phyloP scores from a whole-genome alignment of 1,140 invertebrate species.

The Drosophila watanabei region DNA sequence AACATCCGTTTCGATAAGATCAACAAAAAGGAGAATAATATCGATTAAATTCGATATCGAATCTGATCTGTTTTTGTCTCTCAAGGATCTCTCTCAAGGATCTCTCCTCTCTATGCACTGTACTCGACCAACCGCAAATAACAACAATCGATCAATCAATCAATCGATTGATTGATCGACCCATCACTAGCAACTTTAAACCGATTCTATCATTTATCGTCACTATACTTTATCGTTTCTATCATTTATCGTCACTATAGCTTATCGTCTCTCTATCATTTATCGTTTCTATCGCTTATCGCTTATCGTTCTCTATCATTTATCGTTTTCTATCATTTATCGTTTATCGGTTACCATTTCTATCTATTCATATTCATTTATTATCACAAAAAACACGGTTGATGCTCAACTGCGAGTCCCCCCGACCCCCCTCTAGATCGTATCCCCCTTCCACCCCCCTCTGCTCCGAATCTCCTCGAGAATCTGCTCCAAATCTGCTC shows the following conservation, averaged over 20 bases:
- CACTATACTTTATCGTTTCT: conserved; percentile 27
- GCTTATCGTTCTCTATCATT: conserved; percentile 35
- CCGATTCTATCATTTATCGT: conserved; percentile 49
- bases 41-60: background rate
- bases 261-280: conserved; percentile 17
- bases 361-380: conserved; percentile 67
- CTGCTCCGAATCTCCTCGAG: background rate
- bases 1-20: conserved; percentile 19
- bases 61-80: background rate
- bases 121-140: conserved; percentile 4
- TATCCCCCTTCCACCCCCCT: no score
- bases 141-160: conserved; percentile 29
- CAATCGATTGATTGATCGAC: conserved; percentile 8
- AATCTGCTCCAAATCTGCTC: background rate
- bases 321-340: conserved; percentile 9
- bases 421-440: background rate
- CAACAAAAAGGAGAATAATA: background rate
- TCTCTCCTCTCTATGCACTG: background rate
- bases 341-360: conserved; percentile 19
- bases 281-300: conserved; percentile 35
- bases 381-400: conserved; percentile 72
- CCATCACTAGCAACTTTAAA: conserved; percentile 48
- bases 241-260: conserved; percentile 30
- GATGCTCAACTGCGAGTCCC: conserved; percentile 1
- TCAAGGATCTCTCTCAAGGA: background rate